These are phyloP conservation scores for Salvelinus namaycush DNA, from an alignment of 2,113 vertebrate species.

Conservation along the genomic window DNA sequence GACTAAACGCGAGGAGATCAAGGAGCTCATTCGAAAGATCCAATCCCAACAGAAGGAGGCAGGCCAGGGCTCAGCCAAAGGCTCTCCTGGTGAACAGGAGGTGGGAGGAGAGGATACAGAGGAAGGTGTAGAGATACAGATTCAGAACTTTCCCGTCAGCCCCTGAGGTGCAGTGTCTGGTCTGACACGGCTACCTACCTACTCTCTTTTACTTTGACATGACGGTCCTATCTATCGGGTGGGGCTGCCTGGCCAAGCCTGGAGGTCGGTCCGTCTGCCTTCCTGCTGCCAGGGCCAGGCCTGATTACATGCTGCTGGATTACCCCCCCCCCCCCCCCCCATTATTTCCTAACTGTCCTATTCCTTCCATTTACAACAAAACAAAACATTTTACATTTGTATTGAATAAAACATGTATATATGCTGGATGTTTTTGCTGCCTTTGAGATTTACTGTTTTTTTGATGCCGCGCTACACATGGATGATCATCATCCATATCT, in stretches of 20 bases:
- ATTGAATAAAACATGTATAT: conserved; percentile 89
- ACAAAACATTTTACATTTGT: conserved; percentile 66
- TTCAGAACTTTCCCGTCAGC: conserved; percentile 65
- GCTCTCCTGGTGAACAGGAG: conserved; percentile 45
- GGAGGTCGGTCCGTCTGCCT: conserved; percentile 43
- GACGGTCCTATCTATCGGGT: conserved; percentile 10
- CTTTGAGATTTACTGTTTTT: conserved; percentile 90
- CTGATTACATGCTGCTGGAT: conserved; percentile 73
- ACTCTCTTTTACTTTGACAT: conserved; percentile 13
- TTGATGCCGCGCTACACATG: conserved; percentile 37
- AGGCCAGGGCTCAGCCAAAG: conserved; percentile 9
- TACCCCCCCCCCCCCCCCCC: background rate
- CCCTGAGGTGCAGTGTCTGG: conserved; percentile 64
- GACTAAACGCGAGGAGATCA: conserved; percentile 94
- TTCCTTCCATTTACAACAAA: conserved; percentile 59
- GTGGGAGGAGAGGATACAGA: conserved; percentile 50
- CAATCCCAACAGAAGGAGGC: conserved; percentile 78
- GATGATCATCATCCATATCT: conserved; percentile 72
- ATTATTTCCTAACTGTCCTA: conserved; percentile 64
- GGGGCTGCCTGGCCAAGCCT: background rate
- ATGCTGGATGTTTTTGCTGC: conserved; percentile 84
- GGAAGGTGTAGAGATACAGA: conserved; percentile 41
- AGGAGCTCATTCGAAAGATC: conserved; percentile 87
- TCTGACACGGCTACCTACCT: conserved; percentile 41
- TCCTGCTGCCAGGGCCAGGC: conserved; percentile 53